A percentile compares a stretch with the other conserved stretches of the same genome.
Evolutionary conservation across 2,113 vertebrate genomes (phyloP).

Genomic region (Oreamnos americanus): DNA sequence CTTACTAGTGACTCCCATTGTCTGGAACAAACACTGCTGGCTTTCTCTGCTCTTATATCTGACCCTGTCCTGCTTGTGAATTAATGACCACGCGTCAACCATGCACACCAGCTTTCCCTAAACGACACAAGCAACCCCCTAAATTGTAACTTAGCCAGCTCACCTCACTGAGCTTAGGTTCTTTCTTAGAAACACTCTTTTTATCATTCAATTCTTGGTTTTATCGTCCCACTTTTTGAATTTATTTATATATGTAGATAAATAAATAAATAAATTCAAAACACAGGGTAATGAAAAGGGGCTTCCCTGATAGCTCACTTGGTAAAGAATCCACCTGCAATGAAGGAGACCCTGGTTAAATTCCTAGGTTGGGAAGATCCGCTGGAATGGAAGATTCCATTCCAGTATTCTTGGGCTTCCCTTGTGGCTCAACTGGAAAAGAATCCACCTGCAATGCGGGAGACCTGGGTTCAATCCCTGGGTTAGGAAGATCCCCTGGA

Average conservation of each 20-base stretch:
- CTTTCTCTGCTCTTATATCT: background rate
- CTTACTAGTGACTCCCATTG: rapidly evolving
- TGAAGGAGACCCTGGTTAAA: background rate
- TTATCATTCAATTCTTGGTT: background rate
- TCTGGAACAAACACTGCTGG: background rate
- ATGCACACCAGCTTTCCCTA: rapidly evolving
- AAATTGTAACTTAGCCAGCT: background rate
- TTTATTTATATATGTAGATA: background rate
- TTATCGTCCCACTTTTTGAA: background rate
- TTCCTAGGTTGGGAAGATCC: background rate
- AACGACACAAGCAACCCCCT: rapidly evolving
- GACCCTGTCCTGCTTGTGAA: background rate
- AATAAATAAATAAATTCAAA: background rate
- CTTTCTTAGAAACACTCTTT: background rate
- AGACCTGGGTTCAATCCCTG: background rate
- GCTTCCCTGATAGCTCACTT: background rate
- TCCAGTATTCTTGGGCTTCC: background rate
- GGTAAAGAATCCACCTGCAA: background rate
- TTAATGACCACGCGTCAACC: too few species aligned
- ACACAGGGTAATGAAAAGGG: background rate
- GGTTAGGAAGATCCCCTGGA: background rate
- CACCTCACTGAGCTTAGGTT: background rate
- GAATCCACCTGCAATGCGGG: background rate
- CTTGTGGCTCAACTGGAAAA: background rate
- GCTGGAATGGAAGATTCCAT: background rate